A percentile compares a stretch with the other conserved stretches of the same genome.
Evolutionary conservation across 2,113 vertebrate genomes (phyloP).

Genomic region (Sylvicapra grimmia): DNA sequence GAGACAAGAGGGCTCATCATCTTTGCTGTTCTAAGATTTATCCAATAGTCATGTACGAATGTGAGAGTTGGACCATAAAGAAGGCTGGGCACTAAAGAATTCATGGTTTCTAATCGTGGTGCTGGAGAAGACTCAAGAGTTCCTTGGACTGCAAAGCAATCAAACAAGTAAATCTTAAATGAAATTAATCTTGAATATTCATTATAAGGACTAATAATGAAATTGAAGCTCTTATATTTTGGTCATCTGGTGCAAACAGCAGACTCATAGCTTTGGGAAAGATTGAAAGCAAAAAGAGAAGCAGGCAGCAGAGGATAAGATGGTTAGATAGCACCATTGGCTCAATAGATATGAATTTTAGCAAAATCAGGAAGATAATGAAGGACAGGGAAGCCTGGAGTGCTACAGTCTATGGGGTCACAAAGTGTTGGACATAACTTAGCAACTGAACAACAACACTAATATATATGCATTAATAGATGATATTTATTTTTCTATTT

Average conservation of each 20-base stretch:
- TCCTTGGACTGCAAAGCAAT: background rate
- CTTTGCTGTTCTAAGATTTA: background rate
- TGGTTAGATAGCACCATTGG: background rate
- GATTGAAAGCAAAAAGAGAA: background rate
- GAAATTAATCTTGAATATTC: background rate
- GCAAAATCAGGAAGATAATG: background rate
- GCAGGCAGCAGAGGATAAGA: background rate
- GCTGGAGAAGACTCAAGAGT: background rate
- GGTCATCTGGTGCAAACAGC: background rate
- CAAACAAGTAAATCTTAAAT: background rate
- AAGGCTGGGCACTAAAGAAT: background rate
- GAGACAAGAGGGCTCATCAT: background rate
- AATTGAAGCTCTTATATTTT: background rate
- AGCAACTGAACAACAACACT: background rate
- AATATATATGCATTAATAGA: background rate
- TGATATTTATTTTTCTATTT: background rate
- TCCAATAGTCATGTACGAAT: background rate
- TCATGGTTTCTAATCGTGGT: background rate
- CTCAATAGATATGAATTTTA: background rate
- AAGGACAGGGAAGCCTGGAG: background rate
- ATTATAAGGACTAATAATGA: background rate
- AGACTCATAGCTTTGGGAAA: background rate
- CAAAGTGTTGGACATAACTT: background rate
- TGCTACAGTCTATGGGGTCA: background rate
- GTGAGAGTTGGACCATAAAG: background rate